Percentiles rank a stretch among this genome's conserved stretches.
phyloP scores from a whole-genome alignment of 2,888 invertebrate species.

The Oligia latruncula region DNA sequence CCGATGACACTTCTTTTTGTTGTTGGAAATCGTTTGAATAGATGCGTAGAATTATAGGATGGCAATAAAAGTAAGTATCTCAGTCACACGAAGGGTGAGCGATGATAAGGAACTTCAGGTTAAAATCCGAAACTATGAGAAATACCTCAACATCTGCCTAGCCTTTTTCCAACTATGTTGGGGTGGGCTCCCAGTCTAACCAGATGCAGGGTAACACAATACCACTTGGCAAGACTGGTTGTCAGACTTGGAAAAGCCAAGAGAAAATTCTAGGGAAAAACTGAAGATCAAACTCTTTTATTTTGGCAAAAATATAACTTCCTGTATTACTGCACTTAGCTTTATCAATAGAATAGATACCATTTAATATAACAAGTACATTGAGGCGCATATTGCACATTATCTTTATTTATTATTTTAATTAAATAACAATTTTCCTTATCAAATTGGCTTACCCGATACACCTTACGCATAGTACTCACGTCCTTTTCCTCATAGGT shows the following conservation, averaged over 20 bases:
- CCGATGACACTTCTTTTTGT: neutral
- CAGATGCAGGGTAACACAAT: too few species aligned
- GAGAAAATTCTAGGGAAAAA: neutral
- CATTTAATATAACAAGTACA: neutral
- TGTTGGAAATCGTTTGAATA: neutral
- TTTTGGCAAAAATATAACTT: neutral
- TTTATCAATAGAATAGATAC: neutral
- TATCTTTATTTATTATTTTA: neutral
- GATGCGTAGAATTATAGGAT: neutral
- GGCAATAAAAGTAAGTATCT: neutral
- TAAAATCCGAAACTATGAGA: neutral
- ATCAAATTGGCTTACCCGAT: neutral
- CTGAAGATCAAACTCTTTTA: neutral
- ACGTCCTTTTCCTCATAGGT: constrained; percentile 36
- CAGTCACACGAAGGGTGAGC: neutral
- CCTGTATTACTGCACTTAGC: neutral
- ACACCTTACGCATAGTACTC: constrained; percentile 6
- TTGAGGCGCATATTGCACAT: neutral
- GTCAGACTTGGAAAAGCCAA: too few species aligned
- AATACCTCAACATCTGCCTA: neutral
- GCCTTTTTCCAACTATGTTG: too few species aligned
- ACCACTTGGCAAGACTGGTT: too few species aligned
- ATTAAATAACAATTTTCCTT: neutral
- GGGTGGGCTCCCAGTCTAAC: too few species aligned
- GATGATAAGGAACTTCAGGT: neutral